Evolutionary conservation across 2,888 invertebrate genomes (phyloP), one percentile per base, ranked within the genome.

Genomic region (Heliconius ismenius): DNA sequence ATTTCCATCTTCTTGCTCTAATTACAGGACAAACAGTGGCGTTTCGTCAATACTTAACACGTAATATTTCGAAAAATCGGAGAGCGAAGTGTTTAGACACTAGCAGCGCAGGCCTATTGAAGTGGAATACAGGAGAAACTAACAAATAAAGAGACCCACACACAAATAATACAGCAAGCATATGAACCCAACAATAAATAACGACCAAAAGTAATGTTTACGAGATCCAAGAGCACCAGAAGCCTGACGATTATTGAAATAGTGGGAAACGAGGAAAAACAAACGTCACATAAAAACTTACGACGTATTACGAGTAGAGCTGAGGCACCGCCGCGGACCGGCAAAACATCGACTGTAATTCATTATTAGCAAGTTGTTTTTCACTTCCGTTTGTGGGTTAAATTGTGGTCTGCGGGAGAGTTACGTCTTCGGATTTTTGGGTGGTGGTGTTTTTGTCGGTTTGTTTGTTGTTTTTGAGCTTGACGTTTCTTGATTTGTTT

Each of bases 281-380:
- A 81, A 81, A 82, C 60, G 77, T 77, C 72, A 80, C 79, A 83
- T 83, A 83, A 83, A 82, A 82, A 83, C 79, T 82, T 81, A 82
- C 81, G 81, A 84, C 82, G 81, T 83, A 84, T 83, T 83, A 81
- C 32, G 81, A 75, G 81, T 76, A 76, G 79, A 32, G 32, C 32
- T 32, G 32, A 75, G 75, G 77, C 64, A 81, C 74, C 75, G 80
- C 81, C 79, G 80, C 80, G 79, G 79, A 70, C 69, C 80, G 74
- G 77, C 81, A 81, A 81, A 82, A 82, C 82, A 82, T 76, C 76
- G 74, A 76, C 73, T 79, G 88, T 90, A 89, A 89, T 87, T 90
- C 91, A 90, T 89, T 91, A 89, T 87, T 86, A 87, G 84, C 84
- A 84, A 85, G 82, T 88, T 90, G 91, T 91, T 91, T 90, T 89